These are phyloP conservation scores for Timema cristinae DNA, from an alignment of 2,888 invertebrate genomes.

Conservation along the genomic window DNA sequence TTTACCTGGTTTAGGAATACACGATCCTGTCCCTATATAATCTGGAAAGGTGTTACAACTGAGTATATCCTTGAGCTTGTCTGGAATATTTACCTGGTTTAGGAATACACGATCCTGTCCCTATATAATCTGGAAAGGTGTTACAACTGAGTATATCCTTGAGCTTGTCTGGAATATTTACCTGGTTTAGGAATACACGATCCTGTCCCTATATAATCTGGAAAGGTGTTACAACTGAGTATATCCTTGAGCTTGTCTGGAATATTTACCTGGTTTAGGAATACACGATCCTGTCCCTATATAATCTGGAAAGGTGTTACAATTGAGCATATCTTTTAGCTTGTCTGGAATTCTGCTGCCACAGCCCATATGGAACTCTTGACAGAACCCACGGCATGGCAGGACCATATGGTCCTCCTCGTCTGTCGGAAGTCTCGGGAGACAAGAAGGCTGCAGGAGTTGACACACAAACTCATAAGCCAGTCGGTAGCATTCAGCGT, in stretches of 20 bases:
- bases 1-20: slow-evolving; percentile 71
- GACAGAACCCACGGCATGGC: slow-evolving; percentile 80
- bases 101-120: slow-evolving; percentile 66
- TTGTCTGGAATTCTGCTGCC: slow-evolving; percentile 68
- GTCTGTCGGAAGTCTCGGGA: slow-evolving; percentile 37
- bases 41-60: slow-evolving; percentile 79
- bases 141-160: slow-evolving; percentile 72
- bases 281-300: slow-evolving; percentile 69
- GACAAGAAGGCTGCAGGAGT: slow-evolving; percentile 76
- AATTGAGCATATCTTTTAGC: slow-evolving; percentile 69
- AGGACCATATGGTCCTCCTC: slow-evolving; percentile 56
- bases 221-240: slow-evolving; percentile 74
- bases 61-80: slow-evolving; percentile 57
- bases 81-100: slow-evolving; percentile 62
- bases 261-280: no score
- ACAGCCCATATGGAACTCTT: slow-evolving; percentile 79
- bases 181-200: slow-evolving; percentile 76
- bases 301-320: slow-evolving; percentile 74
- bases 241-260: slow-evolving; percentile 55
- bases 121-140: slow-evolving; percentile 73
- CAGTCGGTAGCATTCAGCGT: slow-evolving; percentile 83
- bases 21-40: slow-evolving; percentile 67
- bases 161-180: slow-evolving; percentile 44
- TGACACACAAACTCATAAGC: slow-evolving; percentile 89
- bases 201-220: slow-evolving; percentile 70